Evolutionary conservation across 2,888 invertebrate species (phyloP).

Genomic region (Allophyes oxyacanthae): DNA sequence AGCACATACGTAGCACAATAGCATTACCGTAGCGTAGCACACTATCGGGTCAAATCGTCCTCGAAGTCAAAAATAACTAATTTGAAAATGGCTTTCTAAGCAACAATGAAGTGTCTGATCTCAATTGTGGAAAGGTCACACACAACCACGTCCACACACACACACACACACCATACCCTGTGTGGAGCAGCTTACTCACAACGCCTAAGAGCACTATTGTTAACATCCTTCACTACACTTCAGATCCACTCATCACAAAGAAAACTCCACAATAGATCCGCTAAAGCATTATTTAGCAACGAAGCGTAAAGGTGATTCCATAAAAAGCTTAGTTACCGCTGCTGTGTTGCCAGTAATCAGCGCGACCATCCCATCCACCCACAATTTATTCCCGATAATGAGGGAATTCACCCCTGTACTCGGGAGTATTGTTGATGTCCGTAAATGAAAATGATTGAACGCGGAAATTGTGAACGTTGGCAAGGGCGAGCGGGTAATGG

Average conservation of each 20-base stretch:
- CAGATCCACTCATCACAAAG: slow-evolving; percentile 18
- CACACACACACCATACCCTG: too few species aligned
- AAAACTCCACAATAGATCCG: slow-evolving; percentile 14
- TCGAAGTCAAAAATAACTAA: neutral
- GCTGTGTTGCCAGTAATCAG: slow-evolving; percentile 55
- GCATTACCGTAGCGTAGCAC: neutral
- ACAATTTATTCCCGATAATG: slow-evolving; percentile 57
- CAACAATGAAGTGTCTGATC: neutral
- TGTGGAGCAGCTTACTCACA: neutral
- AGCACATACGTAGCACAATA: neutral
- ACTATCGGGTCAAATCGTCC: neutral
- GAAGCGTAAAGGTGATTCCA: slow-evolving; percentile 41
- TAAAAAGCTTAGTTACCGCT: slow-evolving; percentile 58
- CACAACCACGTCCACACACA: too few species aligned
- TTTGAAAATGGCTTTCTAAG: neutral
- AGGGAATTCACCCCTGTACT: slow-evolving; percentile 49
- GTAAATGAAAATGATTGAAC: slow-evolving; percentile 48
- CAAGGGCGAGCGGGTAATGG: slow-evolving; percentile 16
- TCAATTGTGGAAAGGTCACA: neutral
- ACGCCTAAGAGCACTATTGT: slow-evolving; percentile 1
- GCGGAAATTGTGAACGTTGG: slow-evolving; percentile 40
- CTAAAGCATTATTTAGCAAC: slow-evolving; percentile 15
- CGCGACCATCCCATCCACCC: slow-evolving; percentile 35
- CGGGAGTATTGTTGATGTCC: slow-evolving; percentile 45
- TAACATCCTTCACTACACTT: slow-evolving; percentile 14